Evolutionary conservation across 2,888 invertebrate genomes (phyloP).

Genomic region (Troides aeacus): DNA sequence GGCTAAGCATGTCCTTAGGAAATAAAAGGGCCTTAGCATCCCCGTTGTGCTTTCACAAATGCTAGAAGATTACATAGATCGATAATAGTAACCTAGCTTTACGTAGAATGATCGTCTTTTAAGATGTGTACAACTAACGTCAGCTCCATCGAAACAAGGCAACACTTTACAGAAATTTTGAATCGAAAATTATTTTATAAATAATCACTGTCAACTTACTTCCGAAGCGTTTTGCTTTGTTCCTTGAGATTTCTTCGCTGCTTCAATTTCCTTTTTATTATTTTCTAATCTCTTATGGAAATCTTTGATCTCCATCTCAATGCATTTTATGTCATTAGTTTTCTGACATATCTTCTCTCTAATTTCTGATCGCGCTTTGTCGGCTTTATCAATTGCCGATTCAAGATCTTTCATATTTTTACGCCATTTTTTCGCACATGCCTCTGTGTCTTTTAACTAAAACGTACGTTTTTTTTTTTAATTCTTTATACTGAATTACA

Average conservation of each 20-base stretch:
- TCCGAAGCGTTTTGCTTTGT: slow-evolving; percentile 51
- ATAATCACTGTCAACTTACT: slow-evolving; percentile 44
- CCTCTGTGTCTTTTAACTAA: slow-evolving; percentile 57
- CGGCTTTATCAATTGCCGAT: slow-evolving; percentile 47
- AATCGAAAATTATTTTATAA: not conserved
- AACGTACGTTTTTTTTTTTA: not conserved
- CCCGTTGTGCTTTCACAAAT: too few relatives aligned
- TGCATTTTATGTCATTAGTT: slow-evolving; percentile 53
- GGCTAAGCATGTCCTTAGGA: too few relatives aligned
- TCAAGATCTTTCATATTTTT: slow-evolving; percentile 63
- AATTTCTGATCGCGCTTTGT: slow-evolving; percentile 52
- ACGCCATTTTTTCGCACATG: slow-evolving; percentile 58
- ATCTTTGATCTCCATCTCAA: slow-evolving; percentile 53
- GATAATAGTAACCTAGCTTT: too few relatives aligned
- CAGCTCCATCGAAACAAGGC: too few relatives aligned
- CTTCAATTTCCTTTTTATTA: slow-evolving; percentile 46
- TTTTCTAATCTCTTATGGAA: slow-evolving; percentile 51
- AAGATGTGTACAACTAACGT: too few relatives aligned
- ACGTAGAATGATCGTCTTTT: too few relatives aligned
- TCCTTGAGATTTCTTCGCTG: slow-evolving; percentile 40
- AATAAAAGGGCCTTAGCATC: too few relatives aligned
- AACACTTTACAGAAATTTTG: not conserved
- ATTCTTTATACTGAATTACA: not conserved
- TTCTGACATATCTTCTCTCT: slow-evolving; percentile 54
- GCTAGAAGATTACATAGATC: too few relatives aligned